Percentiles rank a stretch among this genome's conserved stretches.
These are phyloP conservation scores for Myzus persicae DNA, from an alignment of 1,140 invertebrate genomes.

Conservation along the genomic window DNA sequence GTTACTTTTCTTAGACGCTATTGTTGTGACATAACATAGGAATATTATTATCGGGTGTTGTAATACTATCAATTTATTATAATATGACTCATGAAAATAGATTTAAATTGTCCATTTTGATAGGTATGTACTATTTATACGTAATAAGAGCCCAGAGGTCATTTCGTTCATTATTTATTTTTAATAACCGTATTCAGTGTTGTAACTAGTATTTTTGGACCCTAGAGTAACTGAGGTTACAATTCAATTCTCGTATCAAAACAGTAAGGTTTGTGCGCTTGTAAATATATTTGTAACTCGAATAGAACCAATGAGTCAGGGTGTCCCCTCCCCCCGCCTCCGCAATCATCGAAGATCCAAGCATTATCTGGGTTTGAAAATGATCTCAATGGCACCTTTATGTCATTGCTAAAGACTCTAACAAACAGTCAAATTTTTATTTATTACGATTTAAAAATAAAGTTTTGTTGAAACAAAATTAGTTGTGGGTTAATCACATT, in stretches of 20 bases:
- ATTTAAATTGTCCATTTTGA: constrained; percentile 18
- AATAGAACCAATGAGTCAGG: neutral
- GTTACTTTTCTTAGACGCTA: neutral
- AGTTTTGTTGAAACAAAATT: neutral
- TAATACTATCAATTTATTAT: neutral
- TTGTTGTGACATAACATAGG: neutral
- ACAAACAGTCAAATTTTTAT: neutral
- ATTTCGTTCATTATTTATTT: constrained; percentile 19
- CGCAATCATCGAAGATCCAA: neutral
- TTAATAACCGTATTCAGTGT: neutral
- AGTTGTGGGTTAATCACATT: neutral
- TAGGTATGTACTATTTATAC: constrained; percentile 5
- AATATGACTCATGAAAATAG: constrained; percentile 9
- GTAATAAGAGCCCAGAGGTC: neutral
- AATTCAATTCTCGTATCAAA: neutral
- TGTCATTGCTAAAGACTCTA: neutral
- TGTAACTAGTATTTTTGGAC: neutral
- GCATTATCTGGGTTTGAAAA: neutral
- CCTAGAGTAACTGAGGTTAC: neutral
- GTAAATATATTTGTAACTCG: neutral
- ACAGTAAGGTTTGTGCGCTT: neutral
- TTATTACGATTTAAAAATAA: neutral
- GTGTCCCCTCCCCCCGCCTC: neutral
- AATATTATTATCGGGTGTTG: neutral
- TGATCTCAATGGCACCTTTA: neutral